phyloP scores from a whole-genome alignment of 2,113 vertebrate species.

The Calidris pygmaea region DNA sequence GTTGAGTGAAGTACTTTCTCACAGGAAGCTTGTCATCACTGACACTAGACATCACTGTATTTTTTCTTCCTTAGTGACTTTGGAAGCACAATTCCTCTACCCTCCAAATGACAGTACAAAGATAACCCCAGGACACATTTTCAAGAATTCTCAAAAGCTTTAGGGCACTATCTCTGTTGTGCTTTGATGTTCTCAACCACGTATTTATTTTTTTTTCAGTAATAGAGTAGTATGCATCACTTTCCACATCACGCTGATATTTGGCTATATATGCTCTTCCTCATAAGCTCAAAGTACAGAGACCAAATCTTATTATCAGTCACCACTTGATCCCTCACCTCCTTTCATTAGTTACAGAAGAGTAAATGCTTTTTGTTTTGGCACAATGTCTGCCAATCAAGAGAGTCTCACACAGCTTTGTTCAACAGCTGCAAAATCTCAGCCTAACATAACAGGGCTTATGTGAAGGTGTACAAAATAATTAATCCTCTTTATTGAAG shows the following conservation, averaged over 20 bases:
- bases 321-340: background rate
- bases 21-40: background rate
- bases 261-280: background rate
- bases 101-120: background rate
- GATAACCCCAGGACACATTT: background rate
- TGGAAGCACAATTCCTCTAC: background rate
- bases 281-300: background rate
- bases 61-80: background rate
- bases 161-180: background rate
- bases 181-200: background rate
- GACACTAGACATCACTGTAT: background rate
- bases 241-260: background rate
- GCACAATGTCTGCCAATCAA: background rate
- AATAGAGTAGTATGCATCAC: background rate
- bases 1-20: background rate
- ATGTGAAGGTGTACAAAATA: background rate
- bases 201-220: background rate
- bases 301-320: background rate
- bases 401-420: background rate
- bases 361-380: background rate
- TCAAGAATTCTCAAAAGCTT: background rate
- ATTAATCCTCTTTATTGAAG: background rate
- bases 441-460: background rate
- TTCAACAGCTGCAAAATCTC: background rate
- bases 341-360: background rate